Base-by-base conservation (phyloP, 2,113 vertebrate genomes). In the Cyanistes caeruleus region DNA sequence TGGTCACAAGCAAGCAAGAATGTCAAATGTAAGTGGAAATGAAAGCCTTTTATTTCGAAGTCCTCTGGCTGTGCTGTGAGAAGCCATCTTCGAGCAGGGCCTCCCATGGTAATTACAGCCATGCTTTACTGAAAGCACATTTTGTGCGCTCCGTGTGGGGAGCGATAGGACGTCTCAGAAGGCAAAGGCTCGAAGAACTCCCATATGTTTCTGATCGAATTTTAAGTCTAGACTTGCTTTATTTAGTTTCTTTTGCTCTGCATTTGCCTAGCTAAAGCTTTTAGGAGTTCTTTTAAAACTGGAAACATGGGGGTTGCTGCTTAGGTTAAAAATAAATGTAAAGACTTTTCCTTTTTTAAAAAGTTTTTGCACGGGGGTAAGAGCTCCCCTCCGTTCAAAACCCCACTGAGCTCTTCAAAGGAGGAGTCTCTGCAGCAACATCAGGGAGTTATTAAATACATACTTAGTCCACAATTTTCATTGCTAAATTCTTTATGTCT, bases 131-230 rank as follows among this genome's bases (percentile, higher is more conserved):
- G 43, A 93, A 84, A 94, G 96, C 93, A 14, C 65, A 90, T 90
- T 97, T 95, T 94, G 95, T 92, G 92, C 94, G 73, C 86, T 58
- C 55, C 53, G 89, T 63, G 95, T 94, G 91, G 64, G 88, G 95
- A 94, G 95, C 11, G 48, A 96, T 91, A 97, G 97, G 91, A 65
- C 93, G 85, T 91, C 96, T 91, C 84, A 43, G 70, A 97, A 97
- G 89, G 96, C 95, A 93, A 95, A 92, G 69, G 95, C 95, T 94
- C 72, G 55, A 91, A 93, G 82, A 93, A 93, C 59, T 95, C 68
- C 80, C 98, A 98, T 97, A 96, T 98, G 98, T 97, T 98, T 98
- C 95, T 98, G 97, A 98, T 98, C 62, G 87, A 96, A 95, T 97
- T 95, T 97, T 94, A 96, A 75, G 97, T 98, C 98, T 98, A 98